Evolutionary conservation across 2,888 invertebrate genomes (phyloP), one percentile per base, ranked within the genome.

Genomic region (Brachynemurus nebulosus): DNA sequence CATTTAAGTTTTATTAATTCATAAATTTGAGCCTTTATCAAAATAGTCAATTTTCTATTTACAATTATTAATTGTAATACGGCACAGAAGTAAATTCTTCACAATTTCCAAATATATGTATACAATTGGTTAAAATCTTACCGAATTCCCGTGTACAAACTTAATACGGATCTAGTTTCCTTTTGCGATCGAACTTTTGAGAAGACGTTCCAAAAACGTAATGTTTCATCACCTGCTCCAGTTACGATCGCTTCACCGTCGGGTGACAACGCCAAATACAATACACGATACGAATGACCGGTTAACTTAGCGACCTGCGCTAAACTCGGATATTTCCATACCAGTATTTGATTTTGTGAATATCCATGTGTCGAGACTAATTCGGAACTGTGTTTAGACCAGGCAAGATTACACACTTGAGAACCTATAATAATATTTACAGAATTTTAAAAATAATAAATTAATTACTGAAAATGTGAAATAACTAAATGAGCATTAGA

Each of bases 201-300:
- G 68, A 98, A 98, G 0, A 98, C 95, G 70, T 96, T 96, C 97
- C 96, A 98, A 65, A 97, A 98, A 6, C 97, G 73, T 4, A 98
- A 71, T 0, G 97, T 98, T 63, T 97, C 97, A 65, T 97, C 97
- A 0, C 97, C 97, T 1, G 97, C 97, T 19, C 97, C 97, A 0
- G 97, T 98, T 0, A 98, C 97, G 51, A 98, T 97, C 2, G 96
- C 92, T 63, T 97, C 96, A 23, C 97, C 97, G 63, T 96, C 96
- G 0, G 97, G 97, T 3, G 95, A 96, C 64, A 97, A 77, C 0
- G 97, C 96, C 55, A 97, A 67, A 65, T 97, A 97, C 1, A 98
- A 70, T 3, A 98, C 97, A 52, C 97, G 72, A 64, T 90, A 93
- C 19, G 93, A 91, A 63, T 97, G 97, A 0, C 97, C 97, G 0